These are phyloP conservation scores for Drosophila subobscura DNA, from an alignment of 1,140 invertebrate genomes.

Conservation along the genomic window DNA sequence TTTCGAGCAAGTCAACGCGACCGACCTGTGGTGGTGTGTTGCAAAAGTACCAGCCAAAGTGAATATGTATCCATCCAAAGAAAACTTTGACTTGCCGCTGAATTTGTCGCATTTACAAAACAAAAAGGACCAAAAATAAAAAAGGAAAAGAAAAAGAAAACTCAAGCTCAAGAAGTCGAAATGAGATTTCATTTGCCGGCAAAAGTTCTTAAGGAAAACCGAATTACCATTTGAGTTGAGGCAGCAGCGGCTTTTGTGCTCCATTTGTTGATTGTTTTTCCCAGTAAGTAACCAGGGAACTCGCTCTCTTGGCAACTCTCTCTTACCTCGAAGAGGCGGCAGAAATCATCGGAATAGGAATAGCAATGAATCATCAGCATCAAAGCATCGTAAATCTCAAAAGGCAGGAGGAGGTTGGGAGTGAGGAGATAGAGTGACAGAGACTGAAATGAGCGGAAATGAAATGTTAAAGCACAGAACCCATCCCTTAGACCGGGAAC, in stretches of 20 bases:
- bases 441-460: slow-evolving; percentile 21
- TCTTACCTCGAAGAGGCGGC: slow-evolving; percentile 42
- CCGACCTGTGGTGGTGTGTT: slow-evolving; percentile 41
- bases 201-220: slow-evolving; percentile 30
- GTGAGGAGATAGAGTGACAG: neutral
- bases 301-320: slow-evolving; percentile 2
- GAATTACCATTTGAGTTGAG: slow-evolving; percentile 42
- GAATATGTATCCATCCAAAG: slow-evolving; percentile 22
- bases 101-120: slow-evolving; percentile 41
- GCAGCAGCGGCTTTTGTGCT: slow-evolving; percentile 20
- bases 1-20: slow-evolving; percentile 40
- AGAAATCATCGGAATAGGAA: slow-evolving; percentile 1
- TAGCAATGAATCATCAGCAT: slow-evolving; percentile 17
- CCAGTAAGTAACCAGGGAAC: neutral
- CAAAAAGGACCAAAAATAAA: slow-evolving; percentile 33
- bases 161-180: slow-evolving; percentile 4
- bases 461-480: slow-evolving; percentile 23
- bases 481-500: slow-evolving; percentile 62
- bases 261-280: slow-evolving; percentile 49
- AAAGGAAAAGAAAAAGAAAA: neutral
- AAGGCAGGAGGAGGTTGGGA: neutral
- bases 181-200: slow-evolving; percentile 48
- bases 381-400: slow-evolving; percentile 21
- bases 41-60: neutral
- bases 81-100: slow-evolving; percentile 16